Conservation (phyloP, 2,888 invertebrate species). For the Pomacea canaliculata region DNA sequence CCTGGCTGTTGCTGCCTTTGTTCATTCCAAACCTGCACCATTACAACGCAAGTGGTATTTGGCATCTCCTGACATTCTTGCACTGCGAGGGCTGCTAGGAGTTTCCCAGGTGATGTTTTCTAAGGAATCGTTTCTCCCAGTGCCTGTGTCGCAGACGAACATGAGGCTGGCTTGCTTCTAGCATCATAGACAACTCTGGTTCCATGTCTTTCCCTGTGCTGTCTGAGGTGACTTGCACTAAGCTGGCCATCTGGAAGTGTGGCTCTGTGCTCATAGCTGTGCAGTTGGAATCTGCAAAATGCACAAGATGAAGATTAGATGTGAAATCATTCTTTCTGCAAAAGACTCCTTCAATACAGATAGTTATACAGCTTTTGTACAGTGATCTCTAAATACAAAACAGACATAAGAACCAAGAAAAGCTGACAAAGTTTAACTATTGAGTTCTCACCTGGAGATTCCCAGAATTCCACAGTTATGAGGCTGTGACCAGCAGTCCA, state of each 20-base stretch:
- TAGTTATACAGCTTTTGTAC: too few relatives aligned
- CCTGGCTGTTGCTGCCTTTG: too few relatives aligned
- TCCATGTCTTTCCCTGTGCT: constrained; percentile 6
- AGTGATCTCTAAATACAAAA: too few relatives aligned
- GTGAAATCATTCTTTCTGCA: background rate
- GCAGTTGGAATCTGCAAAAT: constrained; percentile 38
- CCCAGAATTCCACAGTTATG: constrained; percentile 68
- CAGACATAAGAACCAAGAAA: too few relatives aligned
- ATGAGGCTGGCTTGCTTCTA: constrained; percentile 23
- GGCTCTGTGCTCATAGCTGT: constrained; percentile 22
- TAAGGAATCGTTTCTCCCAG: constrained; percentile 33
- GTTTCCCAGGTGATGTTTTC: constrained; percentile 21
- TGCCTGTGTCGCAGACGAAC: constrained; percentile 29
- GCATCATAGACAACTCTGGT: constrained; percentile 9
- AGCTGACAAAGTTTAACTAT: too few relatives aligned
- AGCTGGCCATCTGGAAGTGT: constrained; percentile 4
- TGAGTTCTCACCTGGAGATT: constrained; percentile 60
- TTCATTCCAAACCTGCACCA: too few relatives aligned
- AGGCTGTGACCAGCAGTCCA: constrained; percentile 61
- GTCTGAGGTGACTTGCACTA: background rate
- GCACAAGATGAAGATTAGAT: background rate
- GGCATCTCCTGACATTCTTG: too few relatives aligned
- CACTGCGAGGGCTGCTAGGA: background rate
- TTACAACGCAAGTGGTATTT: too few relatives aligned
- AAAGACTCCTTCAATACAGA: too few relatives aligned